Evolutionary conservation across 2,113 vertebrate species (phyloP), one percentile per base, ranked within the genome.

Genomic region (Hiodon alosoides): DNA sequence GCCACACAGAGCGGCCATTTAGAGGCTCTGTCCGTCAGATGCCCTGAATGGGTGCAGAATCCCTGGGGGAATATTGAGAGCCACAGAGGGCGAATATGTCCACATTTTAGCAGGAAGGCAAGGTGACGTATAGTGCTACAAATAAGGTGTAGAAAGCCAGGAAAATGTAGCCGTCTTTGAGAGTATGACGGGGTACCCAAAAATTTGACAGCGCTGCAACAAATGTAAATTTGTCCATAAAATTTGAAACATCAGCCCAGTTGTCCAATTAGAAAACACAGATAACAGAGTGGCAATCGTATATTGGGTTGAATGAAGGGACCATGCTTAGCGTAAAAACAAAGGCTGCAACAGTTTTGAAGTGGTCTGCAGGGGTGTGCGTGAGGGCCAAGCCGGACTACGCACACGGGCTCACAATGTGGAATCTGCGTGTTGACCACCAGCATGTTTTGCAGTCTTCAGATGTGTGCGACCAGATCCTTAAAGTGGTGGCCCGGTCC

Each of bases 381-480:
- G 66, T 67, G 48, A 3, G 50, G 52, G 50, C n/a, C 10, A 17
- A 46, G 64, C 8, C 7, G 9, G 64, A 10, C 9, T 59, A 14
- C 5, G 58, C 14, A 17, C 46, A 47, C 11, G 8, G 1, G 64
- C 47, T 6, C 53, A 50, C 17, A 7, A 31, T 31, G 31, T 31
- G 31, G 31, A 31, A 48, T 48, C 9, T 3, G n/a, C 7, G 3
- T 14, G 8, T 13, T 57, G 14, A 65, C 7, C 11, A 17, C 58
- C 4, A 14, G 16, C 67, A 8, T 64, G 10, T 50, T 31, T 52
- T 72, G 59, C 82, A 98, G 96, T 95, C 96, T 81, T 76, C 93
- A 82, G 97, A 98, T 83, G 94, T 98, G 86, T 98, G 94, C 76
- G 96, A 98, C 77, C 95, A 98, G 91, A 96, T 98, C 77, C 87